These are phyloP conservation scores for Halictus ligatus DNA, from an alignment of 2,888 invertebrate species.

Conservation along the genomic window DNA sequence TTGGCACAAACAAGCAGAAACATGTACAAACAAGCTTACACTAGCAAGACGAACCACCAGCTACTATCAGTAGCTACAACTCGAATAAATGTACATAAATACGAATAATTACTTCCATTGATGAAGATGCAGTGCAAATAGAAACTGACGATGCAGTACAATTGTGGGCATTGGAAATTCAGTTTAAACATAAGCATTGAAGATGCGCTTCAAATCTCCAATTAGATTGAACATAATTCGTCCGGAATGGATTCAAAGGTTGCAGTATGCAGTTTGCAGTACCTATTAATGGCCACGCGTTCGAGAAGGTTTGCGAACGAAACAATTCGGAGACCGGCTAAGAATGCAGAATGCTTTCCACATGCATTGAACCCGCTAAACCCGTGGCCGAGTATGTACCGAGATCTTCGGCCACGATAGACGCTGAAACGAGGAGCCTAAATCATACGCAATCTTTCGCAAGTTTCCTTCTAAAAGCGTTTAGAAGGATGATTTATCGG, in stretches of 20 bases:
- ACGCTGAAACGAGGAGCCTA: constrained; percentile 10
- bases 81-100: too few species aligned
- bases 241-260: background rate
- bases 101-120: too few species aligned
- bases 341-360: background rate
- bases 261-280: background rate
- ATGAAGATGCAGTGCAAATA: background rate
- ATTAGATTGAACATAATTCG: background rate
- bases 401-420: constrained; percentile 26
- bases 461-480: constrained; percentile 17
- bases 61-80: too few species aligned
- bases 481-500: constrained; percentile 35
- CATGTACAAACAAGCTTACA: background rate
- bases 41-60: background rate
- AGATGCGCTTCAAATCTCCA: background rate
- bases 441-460: constrained; percentile 27
- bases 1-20: too few species aligned
- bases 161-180: too few species aligned
- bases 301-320: background rate
- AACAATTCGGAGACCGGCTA: constrained; percentile 11
- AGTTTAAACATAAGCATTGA: background rate
- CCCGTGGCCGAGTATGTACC: constrained; percentile 10
- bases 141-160: too few species aligned
- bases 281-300: background rate
- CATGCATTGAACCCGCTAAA: constrained; percentile 39